Conservation (phyloP, 2,797 vertebrate species). For the Telmatherina bonti region DNA sequence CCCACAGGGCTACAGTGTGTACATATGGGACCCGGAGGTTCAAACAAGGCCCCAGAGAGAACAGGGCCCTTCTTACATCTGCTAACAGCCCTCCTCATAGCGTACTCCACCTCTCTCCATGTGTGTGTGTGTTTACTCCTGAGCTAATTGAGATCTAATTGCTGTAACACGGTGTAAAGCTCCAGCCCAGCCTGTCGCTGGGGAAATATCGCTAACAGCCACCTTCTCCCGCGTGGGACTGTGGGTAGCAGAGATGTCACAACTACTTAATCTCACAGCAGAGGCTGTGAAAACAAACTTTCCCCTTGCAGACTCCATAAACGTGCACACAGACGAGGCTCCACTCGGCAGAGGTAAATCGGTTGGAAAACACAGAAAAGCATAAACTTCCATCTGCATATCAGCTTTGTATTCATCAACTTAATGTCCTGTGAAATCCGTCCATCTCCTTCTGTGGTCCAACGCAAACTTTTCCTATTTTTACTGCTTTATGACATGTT, state of each 20-base stretch:
- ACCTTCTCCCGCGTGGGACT: conserved; percentile 63
- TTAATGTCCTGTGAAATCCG: conserved; percentile 50
- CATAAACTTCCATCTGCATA: conserved; percentile 19
- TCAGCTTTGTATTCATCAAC: conserved; percentile 23
- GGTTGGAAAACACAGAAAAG: background rate
- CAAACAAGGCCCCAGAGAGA: conserved; percentile 75
- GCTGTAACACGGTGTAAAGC: conserved; percentile 71
- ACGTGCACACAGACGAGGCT: conserved; percentile 12
- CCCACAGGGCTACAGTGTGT: conserved; percentile 43
- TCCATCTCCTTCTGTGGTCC: conserved; percentile 13
- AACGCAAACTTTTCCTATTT: conserved; percentile 15
- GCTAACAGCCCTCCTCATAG: conserved; percentile 56
- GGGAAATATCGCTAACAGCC: conserved; percentile 75
- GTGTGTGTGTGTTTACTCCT: conserved; percentile 70
- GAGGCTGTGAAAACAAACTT: conserved; percentile 60
- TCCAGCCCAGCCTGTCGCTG: conserved; percentile 51
- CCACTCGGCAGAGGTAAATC: background rate
- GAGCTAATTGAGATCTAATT: conserved; percentile 81
- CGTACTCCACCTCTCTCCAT: conserved; percentile 12
- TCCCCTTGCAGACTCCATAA: conserved; percentile 26
- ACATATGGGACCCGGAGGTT: conserved; percentile 42
- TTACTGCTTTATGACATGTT: conserved; percentile 30
- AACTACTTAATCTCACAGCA: conserved; percentile 67
- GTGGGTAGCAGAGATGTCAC: conserved; percentile 75
- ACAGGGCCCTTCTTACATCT: conserved; percentile 48